Evolutionary conservation across 2,888 invertebrate species (phyloP), one percentile per base, ranked within the genome.

Genomic region (Chesias legatella): DNA sequence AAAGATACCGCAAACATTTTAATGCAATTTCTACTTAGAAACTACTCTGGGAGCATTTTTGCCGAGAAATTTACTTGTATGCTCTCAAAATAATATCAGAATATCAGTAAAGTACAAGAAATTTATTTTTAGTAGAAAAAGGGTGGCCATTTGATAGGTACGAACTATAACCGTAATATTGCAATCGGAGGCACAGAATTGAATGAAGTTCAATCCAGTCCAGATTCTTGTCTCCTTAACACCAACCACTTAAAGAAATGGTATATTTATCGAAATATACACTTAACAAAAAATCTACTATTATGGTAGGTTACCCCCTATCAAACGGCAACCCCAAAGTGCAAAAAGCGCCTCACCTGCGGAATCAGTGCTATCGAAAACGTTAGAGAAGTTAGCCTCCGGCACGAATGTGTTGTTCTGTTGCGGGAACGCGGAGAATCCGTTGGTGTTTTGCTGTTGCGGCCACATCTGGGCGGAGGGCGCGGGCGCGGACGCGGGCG

Each of bases 331-430:
- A 63, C 68, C 53, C 51, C 53, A 48, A 55, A 1, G 45, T 40
- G 46, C 44, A 38, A 45, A 61, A 63, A 41, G 64, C 63, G 58
- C 80, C 91, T 90, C 90, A 91, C 92, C 91, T 84, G 90, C 78
- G 59, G 90, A 82, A 76, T 93, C 93, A 68, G 91, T 85, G 84
- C 91, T 92, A 81, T 95, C 95, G 88, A 96, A 96, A 63, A 95
- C 95, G 67, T 95, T 94, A 70, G 94, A 93, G 89, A 96, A 96
- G 89, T 93, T 94, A 85, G 94, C 94, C 79, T 96, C 96, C 72
- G 94, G 92, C 74, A 95, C 94, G 89, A 95, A 95, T 64, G 90
- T 65, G 79, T 75, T 78, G 78, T 72, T 71, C 55, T 55, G 59
- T 39, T 74, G 67, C 62, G 68, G 69, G 56, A 72, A 67, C 51